Conservation (phyloP, 2,888 invertebrate species). For the Zootermopsis nevadensis region DNA sequence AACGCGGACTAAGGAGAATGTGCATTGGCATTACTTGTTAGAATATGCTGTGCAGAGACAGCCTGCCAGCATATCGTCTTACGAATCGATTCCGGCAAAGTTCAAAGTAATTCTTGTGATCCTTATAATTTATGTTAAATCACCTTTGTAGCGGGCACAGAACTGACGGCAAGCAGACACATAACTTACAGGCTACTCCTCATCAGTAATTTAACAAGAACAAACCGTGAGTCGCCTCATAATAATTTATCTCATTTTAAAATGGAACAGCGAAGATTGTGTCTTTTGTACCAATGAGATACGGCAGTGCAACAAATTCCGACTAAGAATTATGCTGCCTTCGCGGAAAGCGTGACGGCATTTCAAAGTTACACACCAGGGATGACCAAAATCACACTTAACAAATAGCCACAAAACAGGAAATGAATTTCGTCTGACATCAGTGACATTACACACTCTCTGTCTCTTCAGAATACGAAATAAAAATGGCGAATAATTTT, state of each 20-base stretch:
- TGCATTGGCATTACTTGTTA: not conserved
- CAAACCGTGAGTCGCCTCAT: not conserved
- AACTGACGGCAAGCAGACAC: not conserved
- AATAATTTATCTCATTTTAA: not conserved
- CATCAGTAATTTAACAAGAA: not conserved
- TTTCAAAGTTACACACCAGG: not conserved
- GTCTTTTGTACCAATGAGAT: not conserved
- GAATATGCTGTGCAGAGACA: not conserved
- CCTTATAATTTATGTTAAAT: not conserved
- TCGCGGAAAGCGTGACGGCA: not conserved
- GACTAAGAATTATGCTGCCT: not conserved
- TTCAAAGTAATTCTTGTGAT: not conserved
- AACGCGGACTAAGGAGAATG: not conserved
- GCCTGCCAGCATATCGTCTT: not conserved
- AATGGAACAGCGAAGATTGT: not conserved
- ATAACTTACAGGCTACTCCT: not conserved
- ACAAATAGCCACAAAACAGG: too few species aligned
- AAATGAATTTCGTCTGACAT: too few species aligned
- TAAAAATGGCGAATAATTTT: too few species aligned
- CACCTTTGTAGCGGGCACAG: not conserved
- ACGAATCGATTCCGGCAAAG: conserved; percentile 7
- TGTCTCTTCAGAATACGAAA: too few species aligned
- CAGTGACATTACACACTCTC: too few species aligned
- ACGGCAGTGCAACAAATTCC: not conserved
- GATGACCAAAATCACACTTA: not conserved